Conservation (phyloP, 2,888 invertebrate species). For the Drosophila incognita region DNA sequence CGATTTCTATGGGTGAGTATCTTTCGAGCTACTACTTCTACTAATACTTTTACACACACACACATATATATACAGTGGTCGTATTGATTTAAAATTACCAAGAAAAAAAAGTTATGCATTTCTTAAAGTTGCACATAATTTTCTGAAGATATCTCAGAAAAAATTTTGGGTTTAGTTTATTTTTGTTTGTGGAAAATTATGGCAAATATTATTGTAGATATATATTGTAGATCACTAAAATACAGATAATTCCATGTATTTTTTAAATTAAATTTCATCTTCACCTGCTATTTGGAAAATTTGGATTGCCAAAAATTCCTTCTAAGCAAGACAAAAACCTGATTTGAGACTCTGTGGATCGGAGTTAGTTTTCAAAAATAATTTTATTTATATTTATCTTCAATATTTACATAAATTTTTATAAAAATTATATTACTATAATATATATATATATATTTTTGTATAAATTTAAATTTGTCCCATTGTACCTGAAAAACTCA, state of each 20-base stretch:
- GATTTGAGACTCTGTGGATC: background rate
- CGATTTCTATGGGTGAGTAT: conserved; percentile 23
- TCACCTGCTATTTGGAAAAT: background rate
- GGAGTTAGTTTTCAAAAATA: no score
- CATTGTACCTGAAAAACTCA: conserved; percentile 2
- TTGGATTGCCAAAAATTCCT: background rate
- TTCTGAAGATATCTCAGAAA: background rate
- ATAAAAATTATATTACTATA: no score
- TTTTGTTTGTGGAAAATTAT: background rate
- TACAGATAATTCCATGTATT: background rate
- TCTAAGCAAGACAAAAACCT: background rate
- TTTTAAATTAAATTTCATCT: background rate
- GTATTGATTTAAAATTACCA: background rate
- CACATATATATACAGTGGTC: conserved; percentile 2
- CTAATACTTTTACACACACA: background rate
- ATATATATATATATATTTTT: no score
- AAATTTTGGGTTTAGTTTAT: background rate
- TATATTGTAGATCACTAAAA: background rate
- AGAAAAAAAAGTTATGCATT: background rate
- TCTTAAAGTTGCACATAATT: background rate
- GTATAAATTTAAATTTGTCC: background rate
- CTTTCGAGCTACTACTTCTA: conserved; percentile 11
- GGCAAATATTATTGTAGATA: background rate
- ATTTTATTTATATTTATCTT: no score
- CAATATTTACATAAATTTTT: no score